These are phyloP conservation scores for Climacteris rufus DNA, from an alignment of 2,113 vertebrate genomes.

Conservation along the genomic window DNA sequence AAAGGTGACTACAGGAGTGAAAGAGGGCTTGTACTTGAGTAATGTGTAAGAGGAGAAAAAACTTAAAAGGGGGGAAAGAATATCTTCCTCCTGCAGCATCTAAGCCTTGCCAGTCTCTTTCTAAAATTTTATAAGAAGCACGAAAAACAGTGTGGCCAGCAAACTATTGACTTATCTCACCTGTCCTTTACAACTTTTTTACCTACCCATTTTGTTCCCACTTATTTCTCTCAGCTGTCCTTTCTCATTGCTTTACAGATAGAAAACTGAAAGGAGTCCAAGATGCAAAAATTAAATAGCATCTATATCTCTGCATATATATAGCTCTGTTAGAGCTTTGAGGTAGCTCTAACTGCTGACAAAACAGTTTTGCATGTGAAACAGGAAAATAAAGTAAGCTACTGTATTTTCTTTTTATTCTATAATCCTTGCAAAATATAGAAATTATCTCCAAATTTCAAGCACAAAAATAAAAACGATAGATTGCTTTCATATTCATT, in stretches of 20 bases:
- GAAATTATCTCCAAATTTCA: background rate
- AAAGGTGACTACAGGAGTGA: background rate
- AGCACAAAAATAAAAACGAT: background rate
- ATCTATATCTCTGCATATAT: background rate
- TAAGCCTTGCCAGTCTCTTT: background rate
- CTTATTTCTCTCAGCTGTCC: background rate
- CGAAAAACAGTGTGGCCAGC: accelerated
- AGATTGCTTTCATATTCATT: background rate
- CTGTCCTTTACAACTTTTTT: background rate
- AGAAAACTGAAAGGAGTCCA: background rate
- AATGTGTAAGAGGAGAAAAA: background rate
- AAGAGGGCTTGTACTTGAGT: background rate
- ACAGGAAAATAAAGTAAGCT: background rate
- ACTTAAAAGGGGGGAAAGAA: background rate
- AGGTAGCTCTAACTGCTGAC: background rate
- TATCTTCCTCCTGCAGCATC: background rate
- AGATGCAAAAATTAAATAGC: background rate
- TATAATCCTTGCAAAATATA: background rate
- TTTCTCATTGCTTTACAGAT: background rate
- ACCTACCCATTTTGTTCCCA: background rate
- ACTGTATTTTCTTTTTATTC: background rate
- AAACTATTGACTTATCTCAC: background rate
- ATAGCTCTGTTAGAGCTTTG: no score
- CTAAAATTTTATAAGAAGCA: background rate
- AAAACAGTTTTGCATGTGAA: background rate